A percentile compares a stretch with the other conserved stretches of the same genome.
Evolutionary conservation across 2,113 vertebrate species (phyloP).

Genomic region (Chrysemys picta): DNA sequence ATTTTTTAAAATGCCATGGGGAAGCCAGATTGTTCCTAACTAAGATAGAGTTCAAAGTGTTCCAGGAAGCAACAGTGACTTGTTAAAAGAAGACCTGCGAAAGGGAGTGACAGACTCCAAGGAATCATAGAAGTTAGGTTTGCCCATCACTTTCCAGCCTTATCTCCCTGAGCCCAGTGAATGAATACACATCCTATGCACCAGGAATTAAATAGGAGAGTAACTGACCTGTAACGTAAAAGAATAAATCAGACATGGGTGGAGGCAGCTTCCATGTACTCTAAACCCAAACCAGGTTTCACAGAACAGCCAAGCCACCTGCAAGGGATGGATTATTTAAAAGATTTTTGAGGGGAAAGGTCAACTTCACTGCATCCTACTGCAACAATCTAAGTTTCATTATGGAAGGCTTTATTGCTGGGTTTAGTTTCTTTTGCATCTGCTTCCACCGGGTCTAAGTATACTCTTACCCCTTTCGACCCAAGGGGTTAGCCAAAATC

Average conservation of each 20-base stretch:
- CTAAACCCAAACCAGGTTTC: not conserved
- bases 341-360: conserved; percentile 49
- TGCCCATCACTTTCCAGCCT: not conserved
- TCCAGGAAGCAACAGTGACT: not conserved
- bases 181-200: not conserved
- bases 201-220: not conserved
- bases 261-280: not conserved
- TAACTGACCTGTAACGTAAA: conserved; percentile 46
- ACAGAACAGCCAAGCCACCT: conserved; percentile 24
- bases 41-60: not conserved
- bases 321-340: conserved; percentile 66
- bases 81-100: fast-evolving
- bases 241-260: not conserved
- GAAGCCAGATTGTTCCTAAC: not conserved
- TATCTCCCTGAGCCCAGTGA: not conserved
- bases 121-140: not conserved
- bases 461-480: conserved; percentile 14
- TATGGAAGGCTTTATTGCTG: conserved; percentile 60
- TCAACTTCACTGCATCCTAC: conserved; percentile 65
- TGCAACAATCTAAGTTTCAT: conserved; percentile 53
- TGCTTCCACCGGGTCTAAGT: conserved; percentile 43
- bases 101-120: not conserved
- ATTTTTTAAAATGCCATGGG: not conserved
- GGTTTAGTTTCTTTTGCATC: conserved; percentile 47
- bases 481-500: not conserved